Evolutionary conservation across 1,140 invertebrate genomes (phyloP).

Genomic region (Meloidogyne hapla): DNA sequence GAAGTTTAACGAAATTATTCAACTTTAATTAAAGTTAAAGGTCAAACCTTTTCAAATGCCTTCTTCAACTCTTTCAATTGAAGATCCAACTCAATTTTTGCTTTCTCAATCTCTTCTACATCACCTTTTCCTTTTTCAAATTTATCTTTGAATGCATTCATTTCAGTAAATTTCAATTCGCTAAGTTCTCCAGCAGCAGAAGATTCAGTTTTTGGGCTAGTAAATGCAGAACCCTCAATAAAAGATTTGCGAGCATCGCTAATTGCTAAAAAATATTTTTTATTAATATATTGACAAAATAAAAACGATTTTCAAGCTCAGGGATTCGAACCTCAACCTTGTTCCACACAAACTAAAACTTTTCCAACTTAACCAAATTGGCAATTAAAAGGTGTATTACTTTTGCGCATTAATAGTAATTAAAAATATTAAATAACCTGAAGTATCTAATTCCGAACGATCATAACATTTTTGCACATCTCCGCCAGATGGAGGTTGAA

Average conservation of each 20-base stretch:
- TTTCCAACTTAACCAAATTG: conserved; percentile 50
- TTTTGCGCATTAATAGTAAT: not conserved
- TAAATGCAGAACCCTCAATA: conserved; percentile 17
- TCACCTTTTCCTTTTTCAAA: conserved; percentile 58
- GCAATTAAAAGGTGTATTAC: not conserved
- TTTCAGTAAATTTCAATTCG: conserved; percentile 40
- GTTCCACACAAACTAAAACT: conserved; percentile 37
- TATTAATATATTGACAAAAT: not conserved
- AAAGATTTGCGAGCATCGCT: conserved; percentile 26
- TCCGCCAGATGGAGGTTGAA: conserved; percentile 22
- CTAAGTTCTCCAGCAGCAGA: conserved; percentile 12
- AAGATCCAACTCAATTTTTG: conserved; percentile 56
- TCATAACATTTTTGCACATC: conserved; percentile 48
- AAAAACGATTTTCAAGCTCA: conserved; percentile 20
- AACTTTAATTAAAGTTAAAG: not conserved
- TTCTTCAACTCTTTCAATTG: conserved; percentile 61
- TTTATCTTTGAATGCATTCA: conserved; percentile 58
- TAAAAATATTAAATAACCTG: conserved; percentile 23
- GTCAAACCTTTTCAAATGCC: conserved; percentile 52
- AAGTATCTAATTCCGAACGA: conserved; percentile 46
- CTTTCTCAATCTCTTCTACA: conserved; percentile 36
- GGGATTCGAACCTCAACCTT: conserved; percentile 46
- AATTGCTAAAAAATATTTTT: not conserved
- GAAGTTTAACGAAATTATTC: not conserved
- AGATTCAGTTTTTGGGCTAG: not conserved